Percentiles rank a stretch among this genome's conserved stretches.
phyloP scores from a whole-genome alignment of 2,797 vertebrate genomes.

The Coracias cyanogaster region DNA sequence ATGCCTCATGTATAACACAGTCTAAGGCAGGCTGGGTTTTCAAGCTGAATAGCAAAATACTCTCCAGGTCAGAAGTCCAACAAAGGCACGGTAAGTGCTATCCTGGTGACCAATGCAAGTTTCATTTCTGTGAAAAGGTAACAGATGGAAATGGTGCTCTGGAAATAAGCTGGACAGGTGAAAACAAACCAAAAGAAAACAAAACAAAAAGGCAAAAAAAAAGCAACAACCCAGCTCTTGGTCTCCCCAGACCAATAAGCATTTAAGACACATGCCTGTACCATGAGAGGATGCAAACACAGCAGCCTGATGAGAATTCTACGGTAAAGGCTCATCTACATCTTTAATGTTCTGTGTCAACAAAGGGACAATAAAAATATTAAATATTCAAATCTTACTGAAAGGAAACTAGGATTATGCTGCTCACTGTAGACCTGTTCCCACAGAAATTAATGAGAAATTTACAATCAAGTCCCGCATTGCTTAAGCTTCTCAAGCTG shows the following conservation, averaged over 20 bases:
- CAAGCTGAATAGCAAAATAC: background rate
- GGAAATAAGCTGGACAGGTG: background rate
- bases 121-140: background rate
- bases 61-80: background rate
- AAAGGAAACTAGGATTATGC: background rate
- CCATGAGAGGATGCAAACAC: background rate
- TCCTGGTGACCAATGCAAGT: background rate
- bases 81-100: background rate
- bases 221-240: background rate
- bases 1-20: background rate
- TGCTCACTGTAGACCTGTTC: background rate
- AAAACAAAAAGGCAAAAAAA: accelerated
- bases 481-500: background rate
- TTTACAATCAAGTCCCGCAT: background rate
- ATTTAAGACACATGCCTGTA: background rate
- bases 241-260: background rate
- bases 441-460: conserved; percentile 2
- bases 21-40: background rate
- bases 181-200: background rate
- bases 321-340: background rate
- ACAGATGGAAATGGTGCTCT: background rate
- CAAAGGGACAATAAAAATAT: background rate
- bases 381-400: conserved; percentile 7
- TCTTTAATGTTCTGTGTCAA: conserved; percentile 17
- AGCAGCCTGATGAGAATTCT: background rate